Base-by-base conservation (phyloP, 2,113 vertebrate species). In the Bubo scandiacus region DNA sequence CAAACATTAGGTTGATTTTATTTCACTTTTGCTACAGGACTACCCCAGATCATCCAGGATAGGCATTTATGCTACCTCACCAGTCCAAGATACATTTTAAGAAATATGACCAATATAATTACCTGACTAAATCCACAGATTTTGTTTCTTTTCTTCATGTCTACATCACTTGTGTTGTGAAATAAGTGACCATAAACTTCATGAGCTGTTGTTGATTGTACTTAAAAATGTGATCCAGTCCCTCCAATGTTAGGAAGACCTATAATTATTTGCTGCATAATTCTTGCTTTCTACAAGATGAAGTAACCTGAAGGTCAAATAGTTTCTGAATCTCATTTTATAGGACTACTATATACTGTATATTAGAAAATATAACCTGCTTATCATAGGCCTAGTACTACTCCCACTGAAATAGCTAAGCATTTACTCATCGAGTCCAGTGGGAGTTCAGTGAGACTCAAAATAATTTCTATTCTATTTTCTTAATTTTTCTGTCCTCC, bases 401-500 rank as follows among this genome's bases (percentile, higher is more conserved):
- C 90, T 95, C 94, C 92, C 87, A 84, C 90, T 92, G 58, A 95
- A 89, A 70, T 19, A 55, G 22, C n/a, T 21, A 78, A 51, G 4
- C 58, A 83, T 93, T 86, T 92, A 63, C 29, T 47, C 45, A 61
- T 84, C 6, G 4, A 66, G 8, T 89, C 49, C n/a, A 85, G 85
- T 84, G 86, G 93, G 85, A 96, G 89, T 94, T 95, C 83, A 88
- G 42, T 90, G 65, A 93, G 49, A 85, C 10, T n/a, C 57, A 88
- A 91, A 86, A 83, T 79, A 87, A 82, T 87, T 89, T 74, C 52
- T 77, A 16, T 74, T 78, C 15, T 70, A 61, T 90, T 95, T 94
- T 91, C 80, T 65, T 92, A 91, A 89, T 87, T 84, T 89, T 94
- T 84, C 40, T 45, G 40, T 92, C 68, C 32, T 92, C 63, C 47